phyloP scores from a whole-genome alignment of 2,888 invertebrate genomes.

The Agrochola lota region DNA sequence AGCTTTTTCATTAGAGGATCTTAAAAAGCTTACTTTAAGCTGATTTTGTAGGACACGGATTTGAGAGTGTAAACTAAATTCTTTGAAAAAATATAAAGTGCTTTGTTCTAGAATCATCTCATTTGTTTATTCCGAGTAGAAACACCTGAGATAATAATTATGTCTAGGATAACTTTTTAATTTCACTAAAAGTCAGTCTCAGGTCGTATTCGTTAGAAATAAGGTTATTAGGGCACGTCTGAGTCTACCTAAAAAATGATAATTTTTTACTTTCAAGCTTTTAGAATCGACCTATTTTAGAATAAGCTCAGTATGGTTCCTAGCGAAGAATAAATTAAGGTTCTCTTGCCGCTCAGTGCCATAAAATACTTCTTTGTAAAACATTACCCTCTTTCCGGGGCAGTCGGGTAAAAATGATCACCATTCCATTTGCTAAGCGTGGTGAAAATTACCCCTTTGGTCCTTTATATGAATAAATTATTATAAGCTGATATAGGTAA shows the following conservation, averaged over 20 bases:
- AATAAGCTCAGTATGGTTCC: background rate
- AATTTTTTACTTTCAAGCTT: constrained; percentile 18
- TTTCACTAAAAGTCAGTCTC: constrained; percentile 17
- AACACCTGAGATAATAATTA: constrained; percentile 25
- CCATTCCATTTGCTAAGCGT: background rate
- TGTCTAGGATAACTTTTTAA: constrained; percentile 19
- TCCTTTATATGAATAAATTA: background rate
- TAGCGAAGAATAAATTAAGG: background rate
- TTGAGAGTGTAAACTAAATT: background rate
- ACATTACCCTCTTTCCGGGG: no score
- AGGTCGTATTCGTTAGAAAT: constrained; percentile 11
- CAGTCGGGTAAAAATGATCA: background rate
- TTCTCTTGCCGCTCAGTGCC: background rate
- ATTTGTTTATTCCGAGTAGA: background rate
- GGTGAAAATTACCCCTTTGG: background rate
- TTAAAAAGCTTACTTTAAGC: background rate
- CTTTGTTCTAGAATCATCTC: constrained; percentile 9
- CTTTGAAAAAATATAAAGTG: background rate
- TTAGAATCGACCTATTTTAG: constrained; percentile 4
- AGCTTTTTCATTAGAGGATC: background rate
- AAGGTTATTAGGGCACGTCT: constrained; percentile 25
- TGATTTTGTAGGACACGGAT: background rate
- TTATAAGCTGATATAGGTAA: background rate
- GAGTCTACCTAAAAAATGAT: constrained; percentile 17
- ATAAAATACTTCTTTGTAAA: background rate